Evolutionary conservation across 2,113 vertebrate species (phyloP).

Genomic region (Empidonax alnorum): DNA sequence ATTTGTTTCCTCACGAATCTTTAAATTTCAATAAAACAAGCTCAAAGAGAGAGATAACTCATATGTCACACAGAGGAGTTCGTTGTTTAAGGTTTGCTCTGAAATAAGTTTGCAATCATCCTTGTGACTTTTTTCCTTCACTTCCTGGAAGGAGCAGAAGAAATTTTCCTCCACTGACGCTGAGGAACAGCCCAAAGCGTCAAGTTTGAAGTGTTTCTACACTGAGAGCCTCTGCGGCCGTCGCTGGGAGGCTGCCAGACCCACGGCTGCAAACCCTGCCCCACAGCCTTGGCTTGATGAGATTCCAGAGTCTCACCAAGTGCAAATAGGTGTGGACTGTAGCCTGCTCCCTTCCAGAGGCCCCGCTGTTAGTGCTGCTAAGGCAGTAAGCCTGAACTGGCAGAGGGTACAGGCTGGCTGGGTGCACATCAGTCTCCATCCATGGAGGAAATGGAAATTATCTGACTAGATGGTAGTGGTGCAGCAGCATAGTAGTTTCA

Average conservation of each 20-base stretch:
- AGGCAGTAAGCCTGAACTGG: neutral
- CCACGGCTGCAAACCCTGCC: neutral
- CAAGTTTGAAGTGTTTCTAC: neutral
- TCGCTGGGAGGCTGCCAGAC: neutral
- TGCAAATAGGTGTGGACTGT: neutral
- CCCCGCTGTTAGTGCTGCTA: accelerated
- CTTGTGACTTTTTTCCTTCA: neutral
- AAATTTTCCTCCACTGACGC: neutral
- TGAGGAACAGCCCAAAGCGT: neutral
- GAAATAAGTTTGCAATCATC: neutral
- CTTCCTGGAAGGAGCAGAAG: neutral
- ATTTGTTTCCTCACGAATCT: neutral
- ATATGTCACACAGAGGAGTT: neutral
- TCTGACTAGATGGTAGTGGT: neutral
- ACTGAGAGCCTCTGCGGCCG: accelerated
- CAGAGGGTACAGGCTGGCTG: neutral
- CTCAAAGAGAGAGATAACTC: neutral
- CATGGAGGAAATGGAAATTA: neutral
- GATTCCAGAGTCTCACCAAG: accelerated
- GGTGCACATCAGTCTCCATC: neutral
- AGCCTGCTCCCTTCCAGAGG: accelerated
- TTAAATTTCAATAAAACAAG: neutral
- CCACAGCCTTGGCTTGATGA: accelerated
- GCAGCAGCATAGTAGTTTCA: neutral
- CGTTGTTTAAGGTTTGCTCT: neutral